Base-by-base conservation (phyloP, 2,797 vertebrate genomes). In the Bradypodion ventrale region DNA sequence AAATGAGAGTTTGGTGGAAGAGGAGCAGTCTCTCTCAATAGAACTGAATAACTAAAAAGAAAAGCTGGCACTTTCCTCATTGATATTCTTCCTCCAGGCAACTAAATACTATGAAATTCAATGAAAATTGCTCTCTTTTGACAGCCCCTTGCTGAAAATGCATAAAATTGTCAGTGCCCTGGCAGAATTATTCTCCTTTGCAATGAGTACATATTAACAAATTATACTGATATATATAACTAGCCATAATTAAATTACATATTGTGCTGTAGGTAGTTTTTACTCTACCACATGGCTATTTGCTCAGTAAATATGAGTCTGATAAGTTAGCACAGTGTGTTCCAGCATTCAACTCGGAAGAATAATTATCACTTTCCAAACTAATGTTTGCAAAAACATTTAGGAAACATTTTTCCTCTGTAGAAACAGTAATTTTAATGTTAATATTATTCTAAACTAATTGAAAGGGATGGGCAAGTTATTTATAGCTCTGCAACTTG, bases 241-340 rank as follows among this genome's bases (percentile, higher is more conserved):
- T 91, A 92, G 84, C 87, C 89, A 92, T 94, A 95, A 95, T 95
- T 94, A 92, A 93, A 95, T 94, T 91, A 92, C 91, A 94, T 92
- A 90, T 93, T 93, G 85, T 85, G 77, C 81, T 84, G 85, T 81
- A 92, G 86, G 69, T 90, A 80, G 83, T 89, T 90, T 85, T 70
- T 82, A 80, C 73, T 2, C 87, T 83, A 9, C 3, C 87, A 72
- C 40, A 81, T 12, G 62, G 74, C 87, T 91, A 89, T 91, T 86
- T 86, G 75, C 86, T 89, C 90, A 75, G 13, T 88, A 94, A 94
- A 94, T 90, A 82, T 7, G 1, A 94, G 91, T 91, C 82, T 87
- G 32, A 91, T 93, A 87, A 79, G 76, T 92, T 85, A 63, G 73
- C 65, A 89, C 87, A 84, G 84, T 89, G 89, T 46, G 13, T 92